Evolutionary conservation across 1,140 invertebrate species (phyloP).

Genomic region (Whitmania pigra): DNA sequence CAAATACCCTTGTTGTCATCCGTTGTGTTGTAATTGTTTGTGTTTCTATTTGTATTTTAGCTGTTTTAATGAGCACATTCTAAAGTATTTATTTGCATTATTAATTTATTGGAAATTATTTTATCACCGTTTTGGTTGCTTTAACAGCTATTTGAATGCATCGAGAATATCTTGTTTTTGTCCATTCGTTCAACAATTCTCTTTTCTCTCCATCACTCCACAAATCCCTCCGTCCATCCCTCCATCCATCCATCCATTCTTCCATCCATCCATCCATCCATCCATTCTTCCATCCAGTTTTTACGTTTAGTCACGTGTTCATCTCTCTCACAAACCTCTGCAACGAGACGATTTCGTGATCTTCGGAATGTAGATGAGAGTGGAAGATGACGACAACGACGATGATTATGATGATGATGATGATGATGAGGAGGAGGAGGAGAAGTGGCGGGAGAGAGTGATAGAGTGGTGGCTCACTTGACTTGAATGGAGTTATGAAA

Average conservation of each 20-base stretch:
- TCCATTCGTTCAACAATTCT: conserved; percentile 18
- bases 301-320: too few relatives aligned
- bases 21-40: not conserved
- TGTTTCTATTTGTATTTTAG: conserved; percentile 5
- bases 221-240: not conserved
- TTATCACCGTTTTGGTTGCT: not conserved
- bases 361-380: too few relatives aligned
- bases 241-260: not conserved
- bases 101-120: not conserved
- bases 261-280: not conserved
- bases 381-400: too few relatives aligned
- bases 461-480: too few relatives aligned
- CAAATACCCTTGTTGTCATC: not conserved
- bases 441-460: too few relatives aligned
- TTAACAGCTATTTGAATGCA: not conserved
- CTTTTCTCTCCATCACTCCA: conserved; percentile 11
- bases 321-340: too few relatives aligned
- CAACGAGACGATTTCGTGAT: too few relatives aligned
- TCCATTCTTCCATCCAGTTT: not conserved
- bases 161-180: not conserved
- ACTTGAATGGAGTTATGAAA: too few relatives aligned
- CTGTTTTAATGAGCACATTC: not conserved
- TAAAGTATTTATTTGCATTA: too few relatives aligned
- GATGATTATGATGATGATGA: too few relatives aligned
- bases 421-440: too few relatives aligned